Evolutionary conservation across 2,797 vertebrate species (phyloP), one percentile per base, ranked within the genome.

Genomic region (Halcyon smyrnensis): DNA sequence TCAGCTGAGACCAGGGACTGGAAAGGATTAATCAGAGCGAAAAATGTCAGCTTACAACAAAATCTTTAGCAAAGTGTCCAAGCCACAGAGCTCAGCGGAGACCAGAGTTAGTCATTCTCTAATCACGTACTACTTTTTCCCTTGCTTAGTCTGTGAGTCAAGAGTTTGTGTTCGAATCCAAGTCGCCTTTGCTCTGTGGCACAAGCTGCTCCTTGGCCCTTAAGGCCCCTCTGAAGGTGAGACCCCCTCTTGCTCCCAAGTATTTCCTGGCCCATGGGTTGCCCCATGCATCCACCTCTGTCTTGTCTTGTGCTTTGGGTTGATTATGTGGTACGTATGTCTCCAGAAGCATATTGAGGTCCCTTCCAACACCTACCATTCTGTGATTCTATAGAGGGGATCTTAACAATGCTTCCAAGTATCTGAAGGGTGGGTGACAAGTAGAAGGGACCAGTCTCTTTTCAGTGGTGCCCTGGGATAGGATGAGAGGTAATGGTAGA

Each of bases 1-100:
- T 96, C 96, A 96, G 95, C 93, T 96, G 95, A 96, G 96, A 93
- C 86, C 69, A 37, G 68, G 32, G 77, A 80, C 94, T 97, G 94
- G 91, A 48, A 82, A 95, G 95, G 94, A 97, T 97, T 97, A 96
- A 97, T 97, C 96, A 97, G 91, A 97, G 95, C 59, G 15, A 97
- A 91, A 96, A 96, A 93, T 93, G 95, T 93, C 95, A 94, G 95
- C 79, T 89, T 92, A 46, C 41, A 90, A 95, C 94, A 91, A 91
- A 95, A 73, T 51, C 83, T 76, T 93, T 15, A 71, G 82, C 91
- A 50, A 65, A 86, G 62, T 84, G 84, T 89, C 96, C 96, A 95
- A 97, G 85, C 93, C 94, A 85, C 96, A 91, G 89, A 73, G 87
- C 93, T 94, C 65, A 64, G 78, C 18, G 4, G 75, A 54, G 89